phyloP scores from a whole-genome alignment of 2,888 invertebrate genomes.

The Scaptomyza caliginosa region DNA sequence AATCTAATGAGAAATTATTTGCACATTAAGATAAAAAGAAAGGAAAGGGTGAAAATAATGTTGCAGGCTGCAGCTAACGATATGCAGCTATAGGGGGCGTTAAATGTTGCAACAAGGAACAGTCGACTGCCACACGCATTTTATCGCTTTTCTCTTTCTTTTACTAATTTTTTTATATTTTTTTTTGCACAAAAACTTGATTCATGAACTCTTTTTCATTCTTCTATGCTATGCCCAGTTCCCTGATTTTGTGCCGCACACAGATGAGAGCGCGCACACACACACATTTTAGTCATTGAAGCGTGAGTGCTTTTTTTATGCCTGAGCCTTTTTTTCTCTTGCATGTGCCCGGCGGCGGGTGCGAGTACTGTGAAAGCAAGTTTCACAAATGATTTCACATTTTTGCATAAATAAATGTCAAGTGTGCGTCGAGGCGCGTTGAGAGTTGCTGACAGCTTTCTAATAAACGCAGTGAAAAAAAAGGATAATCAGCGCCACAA shows the following conservation, averaged over 20 bases:
- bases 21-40: constrained; percentile 16
- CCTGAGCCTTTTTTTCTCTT: constrained; percentile 38
- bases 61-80: constrained; percentile 24
- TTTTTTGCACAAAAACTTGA: constrained; percentile 50
- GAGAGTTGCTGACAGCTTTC: constrained; percentile 77
- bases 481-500: constrained; percentile 71
- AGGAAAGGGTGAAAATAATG: background rate
- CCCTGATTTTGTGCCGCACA: constrained; percentile 30
- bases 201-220: constrained; percentile 59
- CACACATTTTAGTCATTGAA: constrained; percentile 40
- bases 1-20: constrained; percentile 68
- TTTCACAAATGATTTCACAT: constrained; percentile 80
- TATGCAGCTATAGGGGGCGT: constrained; percentile 17
- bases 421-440: constrained; percentile 71
- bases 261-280: background rate
- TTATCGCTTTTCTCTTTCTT: background rate
- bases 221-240: constrained; percentile 19
- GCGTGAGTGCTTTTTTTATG: constrained; percentile 48
- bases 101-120: constrained; percentile 12
- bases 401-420: constrained; percentile 80
- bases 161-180: constrained; percentile 1
- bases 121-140: background rate
- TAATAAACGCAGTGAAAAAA: constrained; percentile 71
- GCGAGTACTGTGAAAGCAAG: constrained; percentile 56
- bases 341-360: constrained; percentile 1